These are phyloP conservation scores for Cylloceria caligata DNA, from an alignment of 2,888 invertebrate genomes.

Conservation along the genomic window DNA sequence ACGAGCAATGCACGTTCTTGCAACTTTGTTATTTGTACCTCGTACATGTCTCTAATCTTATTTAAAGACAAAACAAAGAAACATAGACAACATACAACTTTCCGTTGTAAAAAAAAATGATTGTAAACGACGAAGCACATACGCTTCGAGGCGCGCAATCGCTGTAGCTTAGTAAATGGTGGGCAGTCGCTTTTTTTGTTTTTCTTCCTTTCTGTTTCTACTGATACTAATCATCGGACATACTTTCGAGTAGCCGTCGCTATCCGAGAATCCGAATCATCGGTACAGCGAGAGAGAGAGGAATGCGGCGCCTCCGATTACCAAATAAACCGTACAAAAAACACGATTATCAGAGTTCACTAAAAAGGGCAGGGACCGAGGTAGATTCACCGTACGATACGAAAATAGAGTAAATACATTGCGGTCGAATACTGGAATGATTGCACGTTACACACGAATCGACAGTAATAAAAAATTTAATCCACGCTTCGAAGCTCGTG, in stretches of 20 bases:
- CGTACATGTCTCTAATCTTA: constrained; percentile 28
- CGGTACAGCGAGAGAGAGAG: background rate
- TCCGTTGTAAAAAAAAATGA: background rate
- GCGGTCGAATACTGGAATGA: constrained; percentile 70
- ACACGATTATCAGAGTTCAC: constrained; percentile 32
- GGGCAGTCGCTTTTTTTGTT: constrained; percentile 19
- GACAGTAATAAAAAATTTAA: constrained; percentile 46
- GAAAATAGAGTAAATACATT: constrained; percentile 67
- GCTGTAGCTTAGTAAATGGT: constrained; percentile 24
- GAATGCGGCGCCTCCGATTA: constrained; percentile 14
- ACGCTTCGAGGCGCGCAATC: constrained; percentile 38
- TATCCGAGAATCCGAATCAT: constrained; percentile 14
- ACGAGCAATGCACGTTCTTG: constrained; percentile 26
- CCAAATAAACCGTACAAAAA: constrained; percentile 50
- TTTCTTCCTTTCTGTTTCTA: constrained; percentile 15
- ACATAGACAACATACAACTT: constrained; percentile 18
- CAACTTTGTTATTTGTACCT: constrained; percentile 47
- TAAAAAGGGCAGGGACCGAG: constrained; percentile 47
- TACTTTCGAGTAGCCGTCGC: constrained; percentile 9
- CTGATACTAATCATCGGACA: constrained; percentile 22
- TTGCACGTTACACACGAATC: constrained; percentile 60
- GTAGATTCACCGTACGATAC: constrained; percentile 60
- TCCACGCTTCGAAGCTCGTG: constrained; percentile 22
- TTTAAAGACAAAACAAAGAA: constrained; percentile 27
- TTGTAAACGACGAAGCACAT: constrained; percentile 24